These are phyloP conservation scores for Cremastinae sp. DNA, from an alignment of 2,888 invertebrate genomes.

Conservation along the genomic window DNA sequence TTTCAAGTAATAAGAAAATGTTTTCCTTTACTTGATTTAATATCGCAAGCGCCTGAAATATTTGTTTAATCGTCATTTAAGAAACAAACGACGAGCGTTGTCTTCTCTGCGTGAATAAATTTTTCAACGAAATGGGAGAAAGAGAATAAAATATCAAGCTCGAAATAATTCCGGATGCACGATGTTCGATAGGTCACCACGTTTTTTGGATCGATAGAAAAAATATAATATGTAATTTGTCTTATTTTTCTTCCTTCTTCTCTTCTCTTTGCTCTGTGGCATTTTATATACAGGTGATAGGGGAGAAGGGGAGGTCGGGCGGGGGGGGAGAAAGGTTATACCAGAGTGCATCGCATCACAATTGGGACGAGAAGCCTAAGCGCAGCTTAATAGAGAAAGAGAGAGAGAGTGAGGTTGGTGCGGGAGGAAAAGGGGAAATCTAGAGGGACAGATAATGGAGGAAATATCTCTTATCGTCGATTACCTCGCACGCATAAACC, in stretches of 20 bases:
- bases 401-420: conserved; percentile 1
- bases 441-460: conserved; percentile 67
- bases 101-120: conserved; percentile 39
- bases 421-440: conserved; percentile 2
- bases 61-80: conserved; percentile 24
- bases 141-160: conserved; percentile 57
- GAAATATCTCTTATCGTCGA: conserved; percentile 66
- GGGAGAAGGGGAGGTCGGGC: too few species aligned
- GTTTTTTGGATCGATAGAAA: conserved; percentile 78
- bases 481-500: conserved; percentile 65
- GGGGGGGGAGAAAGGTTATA: background rate
- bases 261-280: conserved; percentile 70
- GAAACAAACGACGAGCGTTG: background rate
- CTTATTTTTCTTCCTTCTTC: conserved; percentile 72
- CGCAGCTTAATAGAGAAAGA: conserved; percentile 71
- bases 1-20: too few species aligned
- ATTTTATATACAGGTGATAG: conserved; percentile 79
- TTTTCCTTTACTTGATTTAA: too few species aligned
- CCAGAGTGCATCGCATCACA: conserved; percentile 76
- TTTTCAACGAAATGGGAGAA: conserved; percentile 42
- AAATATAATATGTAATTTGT: conserved; percentile 79
- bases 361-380: conserved; percentile 74
- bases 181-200: conserved; percentile 77
- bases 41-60: too few species aligned
- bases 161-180: conserved; percentile 72